Conservation (phyloP, 2,888 invertebrate species). For the Augochlorella aurata region DNA sequence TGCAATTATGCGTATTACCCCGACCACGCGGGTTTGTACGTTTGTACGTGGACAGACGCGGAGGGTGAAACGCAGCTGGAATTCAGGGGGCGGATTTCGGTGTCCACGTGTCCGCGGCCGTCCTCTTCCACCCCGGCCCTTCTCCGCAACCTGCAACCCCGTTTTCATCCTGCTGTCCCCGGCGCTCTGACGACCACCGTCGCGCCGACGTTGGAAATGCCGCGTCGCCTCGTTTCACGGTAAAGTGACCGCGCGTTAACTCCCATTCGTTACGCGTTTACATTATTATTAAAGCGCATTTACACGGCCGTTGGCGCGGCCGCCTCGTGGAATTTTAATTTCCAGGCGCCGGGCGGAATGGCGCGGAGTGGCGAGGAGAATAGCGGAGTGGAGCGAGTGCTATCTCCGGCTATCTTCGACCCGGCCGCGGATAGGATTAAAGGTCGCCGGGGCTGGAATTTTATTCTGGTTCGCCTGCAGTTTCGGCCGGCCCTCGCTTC, state of each 20-base stretch:
- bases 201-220: slow-evolving; percentile 52
- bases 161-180: slow-evolving; percentile 2
- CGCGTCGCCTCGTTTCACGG: slow-evolving; percentile 70
- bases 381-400: neutral
- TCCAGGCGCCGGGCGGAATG: slow-evolving; percentile 16
- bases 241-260: slow-evolving; percentile 71
- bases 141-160: neutral
- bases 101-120: slow-evolving; percentile 43
- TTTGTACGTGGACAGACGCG: slow-evolving; percentile 38
- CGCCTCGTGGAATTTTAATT: slow-evolving; percentile 76
- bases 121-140: neutral
- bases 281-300: slow-evolving; percentile 79
- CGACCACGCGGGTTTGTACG: slow-evolving; percentile 43
- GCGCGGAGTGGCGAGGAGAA: neutral
- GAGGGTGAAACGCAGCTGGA: slow-evolving; percentile 43
- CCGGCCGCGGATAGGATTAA: slow-evolving; percentile 22
- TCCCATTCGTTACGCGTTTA: slow-evolving; percentile 76
- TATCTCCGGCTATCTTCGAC: slow-evolving; percentile 31
- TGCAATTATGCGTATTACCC: slow-evolving; percentile 78
- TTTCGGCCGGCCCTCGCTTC: neutral
- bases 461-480: slow-evolving; percentile 8
- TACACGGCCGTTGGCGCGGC: slow-evolving; percentile 72
- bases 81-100: slow-evolving; percentile 46
- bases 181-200: slow-evolving; percentile 22
- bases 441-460: slow-evolving; percentile 22